Base-by-base conservation (phyloP, 2,888 invertebrate genomes). In the Pristionchus mayeri region DNA sequence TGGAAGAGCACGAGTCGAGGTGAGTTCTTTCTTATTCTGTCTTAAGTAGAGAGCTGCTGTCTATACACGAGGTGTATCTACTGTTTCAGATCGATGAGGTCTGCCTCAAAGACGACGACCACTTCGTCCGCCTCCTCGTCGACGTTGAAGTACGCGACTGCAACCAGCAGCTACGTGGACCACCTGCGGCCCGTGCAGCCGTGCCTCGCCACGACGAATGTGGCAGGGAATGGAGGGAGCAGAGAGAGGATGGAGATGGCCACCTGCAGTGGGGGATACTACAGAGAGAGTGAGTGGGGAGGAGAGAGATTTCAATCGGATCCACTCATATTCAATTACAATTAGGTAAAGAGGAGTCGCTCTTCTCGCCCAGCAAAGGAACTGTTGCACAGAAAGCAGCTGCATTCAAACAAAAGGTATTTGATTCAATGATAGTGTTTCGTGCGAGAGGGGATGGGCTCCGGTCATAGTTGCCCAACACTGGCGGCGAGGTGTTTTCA, bases 361-460 rank as follows among this genome's bases (percentile, higher is more conserved):
- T 67, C 3, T 37, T 67, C 40, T 67, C 67, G 67, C 67, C 67
- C 67, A 67, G 67, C 37, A 67, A 67, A 24, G 48, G 27, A 18
- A 48, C 48, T 3, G 76, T 76, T 2, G 76, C 76, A 9, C 76
- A 76, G 76, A 76, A 76, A 48, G 40, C 27, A 3, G 76, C 76
- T 44, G 76, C 48, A 44, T 76, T 76, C 76, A 34, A n/a, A 37
- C 67, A 67, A n/a, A 67, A 67, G 67, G 67, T n/a, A n/a, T n/a
- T n/a, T n/a, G n/a, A n/a, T n/a, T n/a, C n/a, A n/a, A n/a, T n/a
- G n/a, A n/a, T n/a, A n/a, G n/a, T n/a, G n/a, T n/a, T n/a, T n/a
- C n/a, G n/a, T n/a, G n/a, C n/a, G n/a, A n/a, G n/a, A n/a, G n/a
- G n/a, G n/a, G n/a, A n/a, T n/a, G n/a, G n/a, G n/a, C n/a, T n/a